Conservation (phyloP, 2,113 vertebrate genomes). For the Chaetodon auriga region DNA sequence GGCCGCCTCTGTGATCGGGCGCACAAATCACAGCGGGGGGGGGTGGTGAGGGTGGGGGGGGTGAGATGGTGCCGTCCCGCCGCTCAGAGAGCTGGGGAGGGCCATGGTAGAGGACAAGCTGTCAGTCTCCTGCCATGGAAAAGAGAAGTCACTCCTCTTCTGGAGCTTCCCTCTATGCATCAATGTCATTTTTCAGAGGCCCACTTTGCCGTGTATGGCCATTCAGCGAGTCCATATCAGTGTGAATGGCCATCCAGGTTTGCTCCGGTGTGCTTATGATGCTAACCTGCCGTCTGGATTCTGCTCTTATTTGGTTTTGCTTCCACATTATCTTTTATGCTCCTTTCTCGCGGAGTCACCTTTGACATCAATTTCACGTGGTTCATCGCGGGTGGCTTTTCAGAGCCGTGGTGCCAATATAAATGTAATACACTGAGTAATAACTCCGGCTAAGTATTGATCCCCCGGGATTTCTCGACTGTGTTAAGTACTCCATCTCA, state of each 20-base stretch:
- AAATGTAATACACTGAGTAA: constrained; percentile 70
- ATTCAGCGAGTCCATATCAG: constrained; percentile 42
- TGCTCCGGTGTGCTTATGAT: constrained; percentile 1
- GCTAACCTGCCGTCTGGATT: constrained; percentile 37
- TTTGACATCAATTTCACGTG: constrained; percentile 76
- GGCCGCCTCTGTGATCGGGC: constrained; percentile 72
- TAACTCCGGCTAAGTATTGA: constrained; percentile 72
- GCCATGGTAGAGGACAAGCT: constrained; percentile 70
- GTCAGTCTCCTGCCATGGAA: constrained; percentile 63
- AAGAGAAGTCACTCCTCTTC: constrained; percentile 35
- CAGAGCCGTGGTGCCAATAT: constrained; percentile 56
- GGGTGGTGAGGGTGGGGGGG: too few relatives aligned
- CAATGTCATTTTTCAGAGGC: constrained; percentile 45
- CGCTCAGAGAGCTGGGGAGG: constrained; percentile 47
- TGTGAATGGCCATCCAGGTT: constrained; percentile 22
- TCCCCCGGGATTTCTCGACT: constrained; percentile 67
- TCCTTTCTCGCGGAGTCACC: constrained; percentile 58
- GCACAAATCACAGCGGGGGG: constrained; percentile 82
- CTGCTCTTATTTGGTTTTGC: constrained; percentile 53
- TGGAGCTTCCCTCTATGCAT: constrained; percentile 48
- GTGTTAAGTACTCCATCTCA: constrained; percentile 69
- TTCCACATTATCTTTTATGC: constrained; percentile 63
- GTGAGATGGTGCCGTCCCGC: constrained; percentile 54
- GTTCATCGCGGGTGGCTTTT: constrained; percentile 50
- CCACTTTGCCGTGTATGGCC: constrained; percentile 11